These are phyloP conservation scores for Protodeltote pygarga DNA, from an alignment of 2,888 invertebrate genomes.

Conservation along the genomic window DNA sequence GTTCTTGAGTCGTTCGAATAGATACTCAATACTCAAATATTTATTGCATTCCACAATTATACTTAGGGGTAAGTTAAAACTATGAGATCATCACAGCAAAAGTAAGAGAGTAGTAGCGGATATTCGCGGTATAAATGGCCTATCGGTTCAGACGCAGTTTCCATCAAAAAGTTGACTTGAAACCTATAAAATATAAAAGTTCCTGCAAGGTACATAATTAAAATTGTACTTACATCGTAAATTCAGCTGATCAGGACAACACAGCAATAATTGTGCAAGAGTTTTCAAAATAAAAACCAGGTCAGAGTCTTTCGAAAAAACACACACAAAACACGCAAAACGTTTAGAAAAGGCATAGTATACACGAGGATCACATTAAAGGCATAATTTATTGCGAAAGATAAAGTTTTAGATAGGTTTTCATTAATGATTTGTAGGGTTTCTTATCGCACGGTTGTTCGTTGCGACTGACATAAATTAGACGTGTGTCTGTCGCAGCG, in stretches of 20 bases:
- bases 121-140: too few relatives aligned
- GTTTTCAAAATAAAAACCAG: constrained; percentile 76
- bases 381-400: constrained; percentile 57
- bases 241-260: constrained; percentile 45
- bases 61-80: too few relatives aligned
- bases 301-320: constrained; percentile 61
- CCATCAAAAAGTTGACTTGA: too few relatives aligned
- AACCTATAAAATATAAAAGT: neutral
- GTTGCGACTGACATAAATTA: constrained; percentile 40
- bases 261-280: constrained; percentile 70
- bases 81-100: too few relatives aligned
- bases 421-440: constrained; percentile 70
- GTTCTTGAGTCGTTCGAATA: too few relatives aligned
- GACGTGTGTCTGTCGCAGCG: constrained; percentile 59
- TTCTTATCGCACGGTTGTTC: constrained; percentile 56
- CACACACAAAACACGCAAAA: constrained; percentile 49
- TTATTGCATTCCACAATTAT: too few relatives aligned
- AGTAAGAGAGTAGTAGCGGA: too few relatives aligned
- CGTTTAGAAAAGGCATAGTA: constrained; percentile 39
- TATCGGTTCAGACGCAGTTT: too few relatives aligned
- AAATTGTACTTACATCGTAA: constrained; percentile 55
- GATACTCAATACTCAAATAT: too few relatives aligned
- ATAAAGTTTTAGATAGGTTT: constrained; percentile 54
- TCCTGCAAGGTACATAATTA: constrained; percentile 15
- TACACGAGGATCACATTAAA: constrained; percentile 52